Evolutionary conservation across 2,113 vertebrate species (phyloP), one percentile per base, ranked within the genome.

Genomic region (Kryptolebias marmoratus): DNA sequence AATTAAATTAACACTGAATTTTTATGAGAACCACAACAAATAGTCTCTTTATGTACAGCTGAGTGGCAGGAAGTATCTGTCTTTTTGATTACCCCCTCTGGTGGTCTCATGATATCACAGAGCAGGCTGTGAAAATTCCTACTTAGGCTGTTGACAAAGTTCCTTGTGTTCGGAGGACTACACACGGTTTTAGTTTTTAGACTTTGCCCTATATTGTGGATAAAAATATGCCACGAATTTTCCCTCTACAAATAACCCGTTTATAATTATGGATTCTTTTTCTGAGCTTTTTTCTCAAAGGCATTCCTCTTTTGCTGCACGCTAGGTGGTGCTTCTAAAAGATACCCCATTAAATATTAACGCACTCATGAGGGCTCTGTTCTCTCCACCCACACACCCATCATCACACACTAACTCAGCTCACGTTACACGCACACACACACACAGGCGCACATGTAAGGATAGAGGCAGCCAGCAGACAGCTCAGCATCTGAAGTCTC

Each of bases 331-430:
- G 57, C 79, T 77, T 50, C 77, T 84, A n/a, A 83, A 86, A 81
- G 79, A 77, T 42, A 72, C 83, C 64, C 68, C 50, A 87, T 91
- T 73, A 90, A 91, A 83, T 91, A 91, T 91, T 90, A 80, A 86
- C 31, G 0, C 64, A 68, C 69, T 75, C 77, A 65, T 66, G 50
- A 83, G 86, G 58, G 30, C 54, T 75, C 55, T 54, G 60, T 63
- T 80, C 73, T 78, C 81, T 57, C 81, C 81, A 67, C 87, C 67
- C 84, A 80, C 71, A 73, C 65, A 42, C 58, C 48, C 75, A 60
- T 45, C 4, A 11, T 11, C 54, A 30, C 68, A 52, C 44, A 45
- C 53, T 49, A 50, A 47, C 63, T 64, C 72, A 32, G 45, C 49
- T 66, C 42, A n/a, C 15, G 7, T 61, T 68, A 56, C 48, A 62